Percentiles rank a stretch among this genome's conserved stretches.
Conservation (phyloP, 30 jellyfish, hydroid and myxozoan genomes). For the Cassiopea xamachana region DNA sequence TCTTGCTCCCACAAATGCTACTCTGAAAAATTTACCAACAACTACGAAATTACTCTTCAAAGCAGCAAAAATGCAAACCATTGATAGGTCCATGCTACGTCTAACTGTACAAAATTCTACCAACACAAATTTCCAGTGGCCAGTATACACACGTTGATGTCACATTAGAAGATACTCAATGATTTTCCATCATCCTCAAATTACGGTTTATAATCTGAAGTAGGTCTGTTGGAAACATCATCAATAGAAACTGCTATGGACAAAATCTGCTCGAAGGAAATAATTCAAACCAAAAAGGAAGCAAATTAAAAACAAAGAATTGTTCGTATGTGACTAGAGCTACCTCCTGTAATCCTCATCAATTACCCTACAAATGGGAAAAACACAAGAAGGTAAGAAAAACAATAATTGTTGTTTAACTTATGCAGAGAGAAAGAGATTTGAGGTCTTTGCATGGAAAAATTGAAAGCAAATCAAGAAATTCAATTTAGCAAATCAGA, state of each 20-base stretch:
- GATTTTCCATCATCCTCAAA: not conserved
- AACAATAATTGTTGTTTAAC: too few relatives aligned
- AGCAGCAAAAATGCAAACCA: not conserved
- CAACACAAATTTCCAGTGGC: not conserved
- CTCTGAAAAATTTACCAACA: not conserved
- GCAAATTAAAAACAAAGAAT: conserved; percentile 27
- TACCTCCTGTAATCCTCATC: conserved; percentile 43
- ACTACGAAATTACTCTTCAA: not conserved
- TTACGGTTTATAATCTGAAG: not conserved
- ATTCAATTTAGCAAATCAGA: too few relatives aligned
- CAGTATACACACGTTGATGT: not conserved
- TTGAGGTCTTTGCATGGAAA: too few relatives aligned
- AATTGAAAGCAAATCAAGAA: too few relatives aligned
- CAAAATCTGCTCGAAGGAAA: not conserved
- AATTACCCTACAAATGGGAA: conserved; percentile 8
- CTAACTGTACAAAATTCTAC: not conserved
- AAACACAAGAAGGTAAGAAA: too few relatives aligned
- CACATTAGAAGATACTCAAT: not conserved
- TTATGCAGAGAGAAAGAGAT: too few relatives aligned
- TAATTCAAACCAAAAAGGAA: conserved; percentile 8
- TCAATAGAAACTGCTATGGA: too few relatives aligned
- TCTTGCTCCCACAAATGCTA: too few relatives aligned
- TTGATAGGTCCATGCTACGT: not conserved
- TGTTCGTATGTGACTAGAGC: conserved; percentile 15
- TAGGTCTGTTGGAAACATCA: too few relatives aligned